Percentiles rank a stretch among this genome's conserved stretches.
phyloP scores from a whole-genome alignment of 2,797 vertebrate species.

The Sandelia bainsii region DNA sequence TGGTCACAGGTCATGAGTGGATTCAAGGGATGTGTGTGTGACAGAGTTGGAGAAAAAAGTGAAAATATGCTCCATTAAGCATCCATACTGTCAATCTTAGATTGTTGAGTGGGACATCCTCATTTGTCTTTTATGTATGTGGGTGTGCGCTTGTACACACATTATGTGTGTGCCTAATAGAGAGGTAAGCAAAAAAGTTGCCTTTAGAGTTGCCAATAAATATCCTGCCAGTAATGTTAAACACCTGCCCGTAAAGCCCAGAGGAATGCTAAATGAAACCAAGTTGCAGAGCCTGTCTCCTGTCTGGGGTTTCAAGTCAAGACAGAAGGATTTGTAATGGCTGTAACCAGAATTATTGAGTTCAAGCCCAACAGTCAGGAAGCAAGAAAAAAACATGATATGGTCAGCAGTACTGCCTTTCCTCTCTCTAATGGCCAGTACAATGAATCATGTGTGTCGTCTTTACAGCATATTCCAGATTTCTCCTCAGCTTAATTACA shows the following conservation, averaged over 20 bases:
- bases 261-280: conserved; percentile 89
- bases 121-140: conserved; percentile 17
- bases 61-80: conserved; percentile 35
- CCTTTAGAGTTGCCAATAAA: conserved; percentile 88
- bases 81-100: conserved; percentile 37
- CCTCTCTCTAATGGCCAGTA: conserved; percentile 43
- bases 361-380: conserved; percentile 81
- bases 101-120: conserved; percentile 40
- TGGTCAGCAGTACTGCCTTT: conserved; percentile 58
- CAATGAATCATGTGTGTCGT: conserved; percentile 36
- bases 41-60: conserved; percentile 47
- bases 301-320: conserved; percentile 85
- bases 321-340: conserved; percentile 86
- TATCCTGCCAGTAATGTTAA: conserved; percentile 87
- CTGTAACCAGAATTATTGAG: conserved; percentile 85
- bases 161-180: conserved; percentile 79
- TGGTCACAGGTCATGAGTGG: conserved; percentile 61
- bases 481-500: conserved; percentile 42
- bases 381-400: conserved; percentile 65
- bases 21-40: conserved; percentile 52
- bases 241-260: conserved; percentile 88
- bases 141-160: conserved; percentile 40
- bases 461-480: conserved; percentile 37
- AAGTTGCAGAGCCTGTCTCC: conserved; percentile 83
- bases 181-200: conserved; percentile 87